Evolutionary conservation across 1,140 invertebrate genomes (phyloP), one percentile per base, ranked within the genome.

Genomic region (Bombus difficillimus): DNA sequence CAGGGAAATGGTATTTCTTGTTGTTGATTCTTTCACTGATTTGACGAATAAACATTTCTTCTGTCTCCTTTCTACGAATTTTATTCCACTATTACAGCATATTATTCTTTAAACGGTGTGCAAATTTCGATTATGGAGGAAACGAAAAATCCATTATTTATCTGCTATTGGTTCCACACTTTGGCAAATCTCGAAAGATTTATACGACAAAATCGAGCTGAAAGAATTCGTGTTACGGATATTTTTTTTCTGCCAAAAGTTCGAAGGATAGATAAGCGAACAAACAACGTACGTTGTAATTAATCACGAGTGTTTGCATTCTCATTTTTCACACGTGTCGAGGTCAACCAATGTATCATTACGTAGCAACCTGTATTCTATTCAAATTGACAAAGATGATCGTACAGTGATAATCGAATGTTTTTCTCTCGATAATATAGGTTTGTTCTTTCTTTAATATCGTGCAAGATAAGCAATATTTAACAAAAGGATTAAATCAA

Each of bases 11-110:
- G 62, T 73, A 62, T 77, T 77, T 41, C 75, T 64, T 9, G 37
- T 62, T 77, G 75, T 77, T 77, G 75, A 77, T 77, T 77, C 75
- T 77, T 10, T 32, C n/a, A 1, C 28, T 6, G 37, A 41, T 62
- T 57, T 15, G 9, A 0, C 75, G 34, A 41, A n/a, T 39, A 77
- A 77, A 77, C 64, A 77, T 77, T 77, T 77, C 37, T 10, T 1
- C 28, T 2, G 6, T 10, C 37, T 22, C 18, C 37, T 37, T 13
- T 22, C 47, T 13, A 1, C 47, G 22, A 8, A 5, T 77, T 62
- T 77, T n/a, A 41, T 32, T 15, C 34, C 1, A n/a, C 28, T 13
- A 0, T 8, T 12, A 28, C 15, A 15, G 53, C 10, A 0, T 37
- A 37, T 39, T 5, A 8, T 71, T 71, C 68, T 25, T 71, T 25